Evolutionary conservation across 2,113 vertebrate species (phyloP).

Genomic region (Ciconia boyciana): DNA sequence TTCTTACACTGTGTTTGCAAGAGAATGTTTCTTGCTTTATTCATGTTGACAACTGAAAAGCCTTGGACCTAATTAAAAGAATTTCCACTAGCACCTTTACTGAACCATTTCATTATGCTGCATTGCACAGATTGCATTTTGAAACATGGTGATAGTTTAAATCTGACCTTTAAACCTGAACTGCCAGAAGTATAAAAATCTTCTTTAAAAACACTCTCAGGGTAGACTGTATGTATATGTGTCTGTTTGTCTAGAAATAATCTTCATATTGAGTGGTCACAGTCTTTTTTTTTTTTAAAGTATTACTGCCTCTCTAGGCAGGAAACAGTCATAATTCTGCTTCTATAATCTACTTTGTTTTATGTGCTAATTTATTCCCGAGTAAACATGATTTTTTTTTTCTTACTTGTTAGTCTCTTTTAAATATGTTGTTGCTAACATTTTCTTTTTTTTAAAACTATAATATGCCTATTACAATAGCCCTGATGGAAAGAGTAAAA

Average conservation of each 20-base stretch:
- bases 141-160: slow-evolving; percentile 84
- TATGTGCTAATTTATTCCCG: neutral
- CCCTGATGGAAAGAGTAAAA: neutral
- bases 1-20: slow-evolving; percentile 68
- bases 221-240: slow-evolving; percentile 48
- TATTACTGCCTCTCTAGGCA: neutral
- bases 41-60: slow-evolving; percentile 87
- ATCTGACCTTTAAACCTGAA: slow-evolving; percentile 82
- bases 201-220: slow-evolving; percentile 68
- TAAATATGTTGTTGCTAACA: neutral
- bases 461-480: neutral
- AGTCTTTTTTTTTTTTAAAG: neutral
- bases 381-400: neutral
- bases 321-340: neutral
- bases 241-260: slow-evolving; percentile 70
- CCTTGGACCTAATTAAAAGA: slow-evolving; percentile 87
- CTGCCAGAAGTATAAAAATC: slow-evolving; percentile 80
- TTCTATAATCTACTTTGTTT: neutral
- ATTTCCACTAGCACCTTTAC: slow-evolving; percentile 83
- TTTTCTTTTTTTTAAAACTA: neutral
- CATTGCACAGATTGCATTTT: slow-evolving; percentile 84
- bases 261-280: slow-evolving; percentile 54
- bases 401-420: neutral
- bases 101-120: slow-evolving; percentile 87
- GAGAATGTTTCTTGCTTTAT: slow-evolving; percentile 79